Conservation (phyloP, 2,797 vertebrate genomes). For the Hydrocynus forskahlii region DNA sequence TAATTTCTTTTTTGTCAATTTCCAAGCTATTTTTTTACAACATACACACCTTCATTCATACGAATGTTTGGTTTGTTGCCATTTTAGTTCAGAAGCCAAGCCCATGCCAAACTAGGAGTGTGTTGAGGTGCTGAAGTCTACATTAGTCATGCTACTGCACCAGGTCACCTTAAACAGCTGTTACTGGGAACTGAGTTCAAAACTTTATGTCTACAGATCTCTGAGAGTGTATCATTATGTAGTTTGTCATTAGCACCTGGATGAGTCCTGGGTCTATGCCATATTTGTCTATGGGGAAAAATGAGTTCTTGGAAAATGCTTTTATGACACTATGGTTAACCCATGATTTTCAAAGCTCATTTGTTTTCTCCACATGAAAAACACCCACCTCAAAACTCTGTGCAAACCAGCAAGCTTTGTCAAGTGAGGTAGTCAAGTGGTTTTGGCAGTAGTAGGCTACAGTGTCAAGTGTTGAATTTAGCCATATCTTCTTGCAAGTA, state of each 20-base stretch:
- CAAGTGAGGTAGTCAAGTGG: background rate
- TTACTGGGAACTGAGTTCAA: background rate
- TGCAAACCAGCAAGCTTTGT: no score
- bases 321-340: background rate
- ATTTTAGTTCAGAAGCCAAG: background rate
- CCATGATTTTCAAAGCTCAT: background rate
- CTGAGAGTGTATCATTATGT: background rate
- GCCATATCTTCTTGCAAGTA: background rate
- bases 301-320: background rate
- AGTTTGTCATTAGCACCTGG: background rate
- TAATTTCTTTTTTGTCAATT: no score
- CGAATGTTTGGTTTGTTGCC: background rate
- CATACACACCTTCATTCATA: no score
- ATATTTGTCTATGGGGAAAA: background rate
- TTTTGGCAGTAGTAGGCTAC: no score
- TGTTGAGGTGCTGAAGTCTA: background rate
- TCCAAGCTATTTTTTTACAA: no score
- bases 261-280: background rate
- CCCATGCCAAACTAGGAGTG: background rate
- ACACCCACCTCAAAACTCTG: no score
- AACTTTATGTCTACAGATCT: background rate
- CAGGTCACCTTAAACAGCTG: conserved; percentile 1
- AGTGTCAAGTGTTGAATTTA: no score
- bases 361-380: no score
- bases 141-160: background rate